These are phyloP conservation scores for Patiria miniata DNA, from an alignment of 35 echinoderm and acorn worm genomes.

Conservation along the genomic window DNA sequence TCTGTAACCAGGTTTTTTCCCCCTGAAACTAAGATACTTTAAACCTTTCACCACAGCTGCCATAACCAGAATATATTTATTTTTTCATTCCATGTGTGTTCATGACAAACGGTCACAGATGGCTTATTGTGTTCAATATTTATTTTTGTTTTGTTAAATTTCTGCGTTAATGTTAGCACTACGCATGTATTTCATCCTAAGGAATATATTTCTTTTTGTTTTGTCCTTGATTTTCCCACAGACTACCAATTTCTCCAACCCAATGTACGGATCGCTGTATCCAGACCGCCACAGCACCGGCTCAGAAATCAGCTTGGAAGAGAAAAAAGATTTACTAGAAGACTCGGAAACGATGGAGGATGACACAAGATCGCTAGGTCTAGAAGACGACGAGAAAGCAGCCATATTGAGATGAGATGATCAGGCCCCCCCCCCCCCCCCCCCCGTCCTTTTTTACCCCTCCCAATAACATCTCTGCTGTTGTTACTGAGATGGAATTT, in stretches of 20 bases:
- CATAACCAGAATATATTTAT: too few relatives aligned
- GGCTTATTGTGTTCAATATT: too few relatives aligned
- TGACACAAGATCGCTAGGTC: not conserved
- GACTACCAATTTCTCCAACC: conserved; percentile 46
- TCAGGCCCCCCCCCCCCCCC: too few relatives aligned
- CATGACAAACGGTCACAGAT: too few relatives aligned
- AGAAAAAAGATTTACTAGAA: conserved; percentile 20
- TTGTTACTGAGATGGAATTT: not conserved
- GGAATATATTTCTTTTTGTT: too few relatives aligned
- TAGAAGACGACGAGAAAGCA: not conserved
- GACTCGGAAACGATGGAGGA: not conserved
- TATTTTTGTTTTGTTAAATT: too few relatives aligned
- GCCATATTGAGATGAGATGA: conserved; percentile 4
- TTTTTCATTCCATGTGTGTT: too few relatives aligned
- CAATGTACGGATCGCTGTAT: conserved; percentile 34
- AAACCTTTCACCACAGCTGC: too few relatives aligned
- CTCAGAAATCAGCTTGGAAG: conserved; percentile 11
- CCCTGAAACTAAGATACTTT: too few relatives aligned
- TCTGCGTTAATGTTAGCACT: too few relatives aligned
- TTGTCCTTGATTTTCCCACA: conserved; percentile 6
- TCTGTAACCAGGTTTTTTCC: too few relatives aligned
- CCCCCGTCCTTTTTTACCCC: not conserved
- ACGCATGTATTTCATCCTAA: too few relatives aligned
- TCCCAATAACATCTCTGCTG: not conserved
- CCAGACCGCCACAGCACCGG: conserved; percentile 34